Percentiles rank a stretch among this genome's conserved stretches.
phyloP scores from a whole-genome alignment of 2,797 vertebrate species.

The Anniella stebbinsi region DNA sequence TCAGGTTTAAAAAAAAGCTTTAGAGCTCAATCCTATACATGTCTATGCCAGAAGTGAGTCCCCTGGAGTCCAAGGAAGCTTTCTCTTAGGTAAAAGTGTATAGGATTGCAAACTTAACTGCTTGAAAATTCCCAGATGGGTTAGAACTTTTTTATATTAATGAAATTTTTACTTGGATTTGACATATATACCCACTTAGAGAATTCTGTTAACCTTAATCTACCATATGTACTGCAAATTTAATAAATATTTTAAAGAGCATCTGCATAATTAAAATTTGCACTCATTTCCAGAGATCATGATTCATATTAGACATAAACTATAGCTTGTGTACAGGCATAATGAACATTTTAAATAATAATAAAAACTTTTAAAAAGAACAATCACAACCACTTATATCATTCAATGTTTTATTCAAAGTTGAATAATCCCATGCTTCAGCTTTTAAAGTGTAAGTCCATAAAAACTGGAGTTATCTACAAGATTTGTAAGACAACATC shows the following conservation, averaged over 20 bases:
- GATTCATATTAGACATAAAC: not conserved
- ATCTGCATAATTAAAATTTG: not conserved
- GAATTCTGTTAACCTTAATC: not conserved
- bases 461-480: not conserved
- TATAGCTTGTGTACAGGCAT: not conserved
- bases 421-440: fast-evolving
- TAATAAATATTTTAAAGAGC: not conserved
- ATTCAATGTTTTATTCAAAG: not conserved
- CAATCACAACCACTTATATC: not conserved
- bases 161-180: constrained; percentile 1
- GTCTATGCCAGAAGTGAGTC: no score
- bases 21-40: no score
- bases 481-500: not conserved
- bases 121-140: not conserved
- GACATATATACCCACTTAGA: not conserved
- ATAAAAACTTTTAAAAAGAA: not conserved
- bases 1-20: constrained; percentile 49
- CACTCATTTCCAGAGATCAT: not conserved
- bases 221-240: not conserved
- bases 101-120: not conserved
- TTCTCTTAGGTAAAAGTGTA: no score
- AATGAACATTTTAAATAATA: not conserved
- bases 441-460: not conserved
- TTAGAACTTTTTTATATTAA: not conserved
- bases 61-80: no score